These are phyloP conservation scores for Struthio camelus DNA, from an alignment of 2,113 vertebrate species.

Conservation along the genomic window DNA sequence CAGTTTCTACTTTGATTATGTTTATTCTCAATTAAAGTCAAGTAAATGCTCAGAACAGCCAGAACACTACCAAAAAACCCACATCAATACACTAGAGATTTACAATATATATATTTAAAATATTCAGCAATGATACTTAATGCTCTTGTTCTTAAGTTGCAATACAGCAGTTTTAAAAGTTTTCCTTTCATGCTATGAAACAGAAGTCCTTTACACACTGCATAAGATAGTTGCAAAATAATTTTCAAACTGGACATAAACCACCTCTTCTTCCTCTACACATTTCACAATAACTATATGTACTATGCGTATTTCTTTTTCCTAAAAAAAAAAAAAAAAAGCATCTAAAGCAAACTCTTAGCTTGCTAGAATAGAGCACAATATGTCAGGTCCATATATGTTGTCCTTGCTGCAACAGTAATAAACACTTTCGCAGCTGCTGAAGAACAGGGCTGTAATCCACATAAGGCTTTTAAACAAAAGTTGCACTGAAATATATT, in stretches of 20 bases:
- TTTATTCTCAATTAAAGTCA: not conserved
- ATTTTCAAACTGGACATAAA: too few relatives aligned
- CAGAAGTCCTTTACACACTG: rapidly evolving
- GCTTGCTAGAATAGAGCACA: not conserved
- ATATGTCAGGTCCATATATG: not conserved
- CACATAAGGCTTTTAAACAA: not conserved
- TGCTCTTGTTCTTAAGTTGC: not conserved
- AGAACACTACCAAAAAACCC: not conserved
- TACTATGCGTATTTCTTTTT: not conserved
- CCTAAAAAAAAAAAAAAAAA: too few relatives aligned
- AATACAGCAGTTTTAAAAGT: not conserved
- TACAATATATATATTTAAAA: not conserved
- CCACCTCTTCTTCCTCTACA: not conserved
- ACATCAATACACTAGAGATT: not conserved
- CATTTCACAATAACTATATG: not conserved
- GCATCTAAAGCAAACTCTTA: not conserved
- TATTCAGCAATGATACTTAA: not conserved
- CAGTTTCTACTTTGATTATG: not conserved
- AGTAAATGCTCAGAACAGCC: not conserved
- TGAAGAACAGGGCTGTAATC: not conserved
- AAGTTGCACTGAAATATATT: not conserved
- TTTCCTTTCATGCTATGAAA: not conserved
- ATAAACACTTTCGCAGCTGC: not conserved
- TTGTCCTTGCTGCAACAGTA: not conserved
- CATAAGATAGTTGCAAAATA: not conserved